Percentiles rank a stretch among this genome's conserved stretches.
phyloP scores from a whole-genome alignment of 2,888 invertebrate species.

The Linnaemya vulpina region DNA sequence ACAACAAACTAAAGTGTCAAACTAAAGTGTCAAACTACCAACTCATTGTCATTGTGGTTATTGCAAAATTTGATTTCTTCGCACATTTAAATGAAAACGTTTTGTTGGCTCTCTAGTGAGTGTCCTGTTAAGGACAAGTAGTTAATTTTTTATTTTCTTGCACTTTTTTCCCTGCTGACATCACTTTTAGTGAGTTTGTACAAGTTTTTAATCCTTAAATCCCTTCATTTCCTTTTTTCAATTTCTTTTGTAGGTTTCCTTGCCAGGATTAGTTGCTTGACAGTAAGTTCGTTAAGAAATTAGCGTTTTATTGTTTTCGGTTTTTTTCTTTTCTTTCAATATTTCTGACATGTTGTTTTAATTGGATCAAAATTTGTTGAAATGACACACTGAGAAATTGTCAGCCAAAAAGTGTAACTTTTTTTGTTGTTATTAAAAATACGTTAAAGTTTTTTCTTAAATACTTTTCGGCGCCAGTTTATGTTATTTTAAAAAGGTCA shows the following conservation, averaged over 20 bases:
- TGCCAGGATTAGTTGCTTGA: slow-evolving; percentile 76
- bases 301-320: slow-evolving; percentile 51
- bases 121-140: background rate
- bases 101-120: background rate
- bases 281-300: slow-evolving; percentile 66
- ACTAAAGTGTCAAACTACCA: slow-evolving; percentile 73
- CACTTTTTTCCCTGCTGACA: background rate
- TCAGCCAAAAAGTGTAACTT: background rate
- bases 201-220: slow-evolving; percentile 60
- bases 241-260: slow-evolving; percentile 67
- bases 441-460: slow-evolving; percentile 1
- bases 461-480: background rate
- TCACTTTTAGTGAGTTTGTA: slow-evolving; percentile 20
- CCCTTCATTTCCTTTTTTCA: too few relatives aligned
- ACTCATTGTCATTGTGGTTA: slow-evolving; percentile 32
- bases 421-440: background rate
- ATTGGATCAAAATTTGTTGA: slow-evolving; percentile 77
- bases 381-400: slow-evolving; percentile 70
- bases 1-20: slow-evolving; percentile 70
- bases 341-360: slow-evolving; percentile 67
- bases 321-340: slow-evolving; percentile 9
- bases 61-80: slow-evolving; percentile 65
- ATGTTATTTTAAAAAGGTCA: background rate
- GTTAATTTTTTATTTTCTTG: slow-evolving; percentile 1
- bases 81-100: slow-evolving; percentile 64